These are phyloP conservation scores for Ypsolopha scabrella DNA, from an alignment of 2,888 invertebrate species.

Conservation along the genomic window DNA sequence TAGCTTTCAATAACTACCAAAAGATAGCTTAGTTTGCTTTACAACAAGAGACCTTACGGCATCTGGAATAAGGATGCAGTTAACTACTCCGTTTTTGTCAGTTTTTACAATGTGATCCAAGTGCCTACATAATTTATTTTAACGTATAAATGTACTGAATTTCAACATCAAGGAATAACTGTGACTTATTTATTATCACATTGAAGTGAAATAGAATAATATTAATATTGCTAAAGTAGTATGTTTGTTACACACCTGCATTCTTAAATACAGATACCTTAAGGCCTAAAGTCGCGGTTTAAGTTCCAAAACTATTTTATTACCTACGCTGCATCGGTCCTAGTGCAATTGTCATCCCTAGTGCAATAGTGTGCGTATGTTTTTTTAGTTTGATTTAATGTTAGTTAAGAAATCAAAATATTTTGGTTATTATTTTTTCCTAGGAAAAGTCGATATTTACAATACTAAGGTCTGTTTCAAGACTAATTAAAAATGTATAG, in stretches of 20 bases:
- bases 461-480: constrained; percentile 45
- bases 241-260: too few relatives aligned
- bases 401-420: constrained; percentile 20
- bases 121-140: too few relatives aligned
- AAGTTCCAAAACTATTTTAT: neutral
- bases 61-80: too few relatives aligned
- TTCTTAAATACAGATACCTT: too few relatives aligned
- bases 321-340: neutral
- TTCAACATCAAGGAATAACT: too few relatives aligned
- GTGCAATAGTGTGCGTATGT: constrained; percentile 1
- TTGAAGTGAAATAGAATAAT: too few relatives aligned
- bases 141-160: too few relatives aligned
- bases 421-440: constrained; percentile 42
- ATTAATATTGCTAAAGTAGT: too few relatives aligned
- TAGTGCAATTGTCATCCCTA: neutral
- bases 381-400: neutral
- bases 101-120: too few relatives aligned
- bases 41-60: too few relatives aligned
- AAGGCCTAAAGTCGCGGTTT: neutral
- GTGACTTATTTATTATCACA: too few relatives aligned
- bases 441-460: constrained; percentile 44
- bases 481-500: constrained; percentile 17
- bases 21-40: neutral
- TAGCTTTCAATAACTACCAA: constrained; percentile 16
- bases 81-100: too few relatives aligned